phyloP scores from a whole-genome alignment of 2,888 invertebrate genomes.

The Erebia aethiops region DNA sequence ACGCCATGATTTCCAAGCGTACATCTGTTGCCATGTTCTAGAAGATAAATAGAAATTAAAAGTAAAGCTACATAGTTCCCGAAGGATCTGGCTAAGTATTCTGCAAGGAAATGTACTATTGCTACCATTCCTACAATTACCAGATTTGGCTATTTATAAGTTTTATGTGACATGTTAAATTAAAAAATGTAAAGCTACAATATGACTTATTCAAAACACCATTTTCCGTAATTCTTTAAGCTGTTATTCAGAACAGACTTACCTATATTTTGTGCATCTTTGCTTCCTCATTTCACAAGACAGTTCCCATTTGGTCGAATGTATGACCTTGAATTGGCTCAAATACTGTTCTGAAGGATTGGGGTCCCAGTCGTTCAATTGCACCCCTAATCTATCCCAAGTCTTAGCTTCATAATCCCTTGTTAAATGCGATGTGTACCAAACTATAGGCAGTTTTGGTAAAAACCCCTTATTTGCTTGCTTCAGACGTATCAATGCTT shows the following conservation, averaged over 20 bases:
- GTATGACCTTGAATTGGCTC: slow-evolving; percentile 88
- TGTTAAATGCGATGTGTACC: slow-evolving; percentile 86
- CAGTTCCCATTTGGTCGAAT: slow-evolving; percentile 92
- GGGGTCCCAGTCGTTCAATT: slow-evolving; percentile 88
- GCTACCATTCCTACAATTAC: too few species aligned
- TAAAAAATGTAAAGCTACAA: too few species aligned
- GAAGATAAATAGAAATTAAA: slow-evolving; percentile 42
- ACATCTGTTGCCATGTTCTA: slow-evolving; percentile 92
- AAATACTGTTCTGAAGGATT: slow-evolving; percentile 86
- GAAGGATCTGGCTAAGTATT: too few species aligned
- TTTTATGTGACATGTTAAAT: too few species aligned
- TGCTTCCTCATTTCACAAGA: slow-evolving; percentile 81
- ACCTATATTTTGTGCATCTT: slow-evolving; percentile 63
- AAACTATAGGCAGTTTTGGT: slow-evolving; percentile 84
- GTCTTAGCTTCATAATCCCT: slow-evolving; percentile 73
- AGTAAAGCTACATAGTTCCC: too few species aligned
- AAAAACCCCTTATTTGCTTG: slow-evolving; percentile 81
- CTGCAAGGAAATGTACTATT: too few species aligned
- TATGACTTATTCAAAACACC: too few species aligned
- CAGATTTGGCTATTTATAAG: too few species aligned
- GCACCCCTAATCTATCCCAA: slow-evolving; percentile 83
- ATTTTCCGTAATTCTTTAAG: too few species aligned
- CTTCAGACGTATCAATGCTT: slow-evolving; percentile 83
- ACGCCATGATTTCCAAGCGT: slow-evolving; percentile 90
- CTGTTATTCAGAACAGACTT: slow-evolving; percentile 5